Evolutionary conservation across 2,113 vertebrate genomes (phyloP).

Genomic region (Gorilla gorilla): DNA sequence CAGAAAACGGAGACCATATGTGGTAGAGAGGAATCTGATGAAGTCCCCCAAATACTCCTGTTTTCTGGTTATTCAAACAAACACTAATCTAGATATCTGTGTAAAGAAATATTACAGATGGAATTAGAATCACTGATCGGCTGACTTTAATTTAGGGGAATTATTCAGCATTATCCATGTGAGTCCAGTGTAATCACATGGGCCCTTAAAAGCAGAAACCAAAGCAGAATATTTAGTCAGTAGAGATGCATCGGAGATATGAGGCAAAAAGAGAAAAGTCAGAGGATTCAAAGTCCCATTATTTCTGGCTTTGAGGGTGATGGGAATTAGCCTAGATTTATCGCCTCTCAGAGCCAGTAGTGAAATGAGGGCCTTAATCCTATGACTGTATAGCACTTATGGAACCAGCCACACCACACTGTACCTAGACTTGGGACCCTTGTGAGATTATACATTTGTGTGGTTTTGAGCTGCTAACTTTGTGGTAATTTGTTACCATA

Average conservation of each 20-base stretch:
- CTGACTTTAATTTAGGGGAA: background rate
- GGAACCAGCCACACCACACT: background rate
- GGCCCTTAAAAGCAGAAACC: background rate
- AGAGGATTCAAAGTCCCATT: background rate
- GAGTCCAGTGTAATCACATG: background rate
- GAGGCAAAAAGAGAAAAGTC: background rate
- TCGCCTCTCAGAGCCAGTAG: background rate
- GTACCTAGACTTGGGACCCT: background rate
- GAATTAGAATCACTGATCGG: background rate
- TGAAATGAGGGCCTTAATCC: rapidly evolving
- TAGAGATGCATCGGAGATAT: background rate
- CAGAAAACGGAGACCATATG: slow-evolving; percentile 43
- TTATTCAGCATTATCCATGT: background rate
- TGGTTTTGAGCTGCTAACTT: background rate
- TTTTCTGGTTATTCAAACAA: background rate
- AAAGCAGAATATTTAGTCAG: background rate
- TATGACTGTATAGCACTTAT: background rate
- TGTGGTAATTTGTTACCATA: background rate
- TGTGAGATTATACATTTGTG: background rate
- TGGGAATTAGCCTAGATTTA: background rate
- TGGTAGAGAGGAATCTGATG: background rate
- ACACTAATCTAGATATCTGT: too few species aligned
- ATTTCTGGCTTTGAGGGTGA: background rate
- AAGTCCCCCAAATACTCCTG: too few species aligned
- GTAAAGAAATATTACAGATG: background rate